Base-by-base conservation (phyloP, 2,888 invertebrate species). In the Callimorpha dominula region DNA sequence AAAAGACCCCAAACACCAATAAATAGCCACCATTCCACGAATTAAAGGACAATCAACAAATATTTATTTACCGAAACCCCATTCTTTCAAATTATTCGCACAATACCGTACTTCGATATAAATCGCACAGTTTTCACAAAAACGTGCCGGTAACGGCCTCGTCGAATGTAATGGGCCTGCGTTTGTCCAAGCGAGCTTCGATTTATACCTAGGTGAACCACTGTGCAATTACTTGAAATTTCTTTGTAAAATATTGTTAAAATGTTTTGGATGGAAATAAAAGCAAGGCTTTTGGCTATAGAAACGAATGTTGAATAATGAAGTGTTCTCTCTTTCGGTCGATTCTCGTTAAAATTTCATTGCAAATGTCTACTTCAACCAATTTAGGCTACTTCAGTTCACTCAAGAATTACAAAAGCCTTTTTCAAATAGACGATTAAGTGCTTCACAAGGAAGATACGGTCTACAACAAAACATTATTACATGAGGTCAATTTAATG, bases 141-240 rank as follows among this genome's bases (percentile, higher is more conserved):
- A 78, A 77, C 81, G 69, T 76, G 73, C 67, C 74, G 78, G 54
- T 62, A 66, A 65, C 75, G 74, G 68, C 71, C 50, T 65, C 65
- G 63, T 64, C 11, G 60, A 31, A 69, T 74, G 75, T 82, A 81
- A 81, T 72, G 65, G 40, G 42, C n/a, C 8, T 65, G 54, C 49
- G 68, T 71, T 71, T 42, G 70, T 54, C 65, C 73, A 71, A 76
- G 71, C 71, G 57, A 65, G 68, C 43, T 71, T 66, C 63, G 75
- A 85, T 85, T 81, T 81, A 81, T 85, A 66, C 67, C 75, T 79
- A 74, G 68, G 74, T 79, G 76, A 63, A 52, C 78, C 76, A 74
- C 83, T 78, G 68, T 81, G 81, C 71, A 77, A 43, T 8, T 67
- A 43, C 43, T 46, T 46, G 9, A 46, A 15, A 17, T 4, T 14